These are phyloP conservation scores for Therioaphis trifolii DNA, from an alignment of 2,888 invertebrate genomes.

Conservation along the genomic window DNA sequence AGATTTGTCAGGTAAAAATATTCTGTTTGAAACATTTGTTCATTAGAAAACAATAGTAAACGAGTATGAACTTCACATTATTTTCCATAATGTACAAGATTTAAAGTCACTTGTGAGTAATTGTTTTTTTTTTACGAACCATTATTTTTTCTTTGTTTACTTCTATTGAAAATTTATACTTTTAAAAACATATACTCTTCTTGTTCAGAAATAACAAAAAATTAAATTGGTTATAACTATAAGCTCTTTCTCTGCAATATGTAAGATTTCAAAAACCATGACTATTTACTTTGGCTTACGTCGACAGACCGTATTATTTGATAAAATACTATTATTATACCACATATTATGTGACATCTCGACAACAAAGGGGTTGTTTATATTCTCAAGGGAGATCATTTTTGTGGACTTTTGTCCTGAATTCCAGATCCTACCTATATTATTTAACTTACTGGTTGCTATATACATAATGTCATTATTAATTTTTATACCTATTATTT, in stretches of 20 bases:
- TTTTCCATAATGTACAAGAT: not conserved
- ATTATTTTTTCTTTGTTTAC: not conserved
- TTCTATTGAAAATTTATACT: not conserved
- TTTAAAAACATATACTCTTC: not conserved
- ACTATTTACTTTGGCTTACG: constrained; percentile 32
- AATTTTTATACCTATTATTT: too few relatives aligned
- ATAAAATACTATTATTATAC: constrained; percentile 51
- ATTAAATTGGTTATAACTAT: constrained; percentile 12
- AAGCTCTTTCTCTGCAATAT: not conserved
- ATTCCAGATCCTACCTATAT: not conserved
- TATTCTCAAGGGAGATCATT: constrained; percentile 51
- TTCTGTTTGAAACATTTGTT: not conserved
- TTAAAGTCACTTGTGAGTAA: not conserved
- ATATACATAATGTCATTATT: not conserved
- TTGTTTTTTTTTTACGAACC: not conserved
- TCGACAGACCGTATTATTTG: constrained; percentile 53
- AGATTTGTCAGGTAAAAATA: constrained; percentile 42
- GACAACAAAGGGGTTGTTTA: constrained; percentile 55
- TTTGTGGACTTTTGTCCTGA: not conserved
- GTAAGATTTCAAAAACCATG: constrained; percentile 34
- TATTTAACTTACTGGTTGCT: not conserved
- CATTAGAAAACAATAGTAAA: constrained; percentile 6
- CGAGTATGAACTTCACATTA: not conserved
- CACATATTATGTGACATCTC: constrained; percentile 48
- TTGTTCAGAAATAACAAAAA: constrained; percentile 31